Evolutionary conservation across 2,113 vertebrate genomes (phyloP).

Genomic region (Telmatochromis sp.): DNA sequence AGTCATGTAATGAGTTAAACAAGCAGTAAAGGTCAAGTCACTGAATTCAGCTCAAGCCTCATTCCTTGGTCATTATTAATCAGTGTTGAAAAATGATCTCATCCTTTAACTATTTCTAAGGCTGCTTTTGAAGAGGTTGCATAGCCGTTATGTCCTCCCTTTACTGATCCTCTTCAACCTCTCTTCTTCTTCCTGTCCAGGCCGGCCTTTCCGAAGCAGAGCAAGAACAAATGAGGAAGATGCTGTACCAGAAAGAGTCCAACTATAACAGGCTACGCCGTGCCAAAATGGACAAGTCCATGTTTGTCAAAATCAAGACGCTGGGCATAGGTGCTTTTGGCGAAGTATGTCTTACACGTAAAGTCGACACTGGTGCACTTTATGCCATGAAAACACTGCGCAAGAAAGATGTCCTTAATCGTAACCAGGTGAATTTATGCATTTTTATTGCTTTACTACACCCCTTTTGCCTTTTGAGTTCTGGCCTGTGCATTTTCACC

Average conservation of each 20-base stretch:
- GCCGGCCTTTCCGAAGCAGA: slow-evolving; percentile 92
- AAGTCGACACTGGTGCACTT: slow-evolving; percentile 90
- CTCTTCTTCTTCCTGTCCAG: slow-evolving; percentile 46
- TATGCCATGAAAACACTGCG: slow-evolving; percentile 98
- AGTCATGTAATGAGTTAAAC: neutral
- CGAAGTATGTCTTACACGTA: slow-evolving; percentile 94
- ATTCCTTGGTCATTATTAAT: neutral
- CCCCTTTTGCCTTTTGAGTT: neutral
- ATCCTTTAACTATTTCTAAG: neutral
- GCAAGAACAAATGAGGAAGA: slow-evolving; percentile 98
- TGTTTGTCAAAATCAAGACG: slow-evolving; percentile 97
- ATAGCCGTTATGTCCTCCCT: neutral
- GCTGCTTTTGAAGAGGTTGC: neutral
- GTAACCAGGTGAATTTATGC: slow-evolving; percentile 75
- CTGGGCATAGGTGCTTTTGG: slow-evolving; percentile 95
- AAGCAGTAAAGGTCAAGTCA: neutral
- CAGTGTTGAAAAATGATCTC: neutral
- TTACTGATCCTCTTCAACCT: neutral
- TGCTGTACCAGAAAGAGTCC: slow-evolving; percentile 98
- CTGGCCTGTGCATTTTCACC: neutral
- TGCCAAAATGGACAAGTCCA: slow-evolving; percentile 98
- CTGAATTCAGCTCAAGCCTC: neutral
- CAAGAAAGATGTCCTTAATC: slow-evolving; percentile 93
- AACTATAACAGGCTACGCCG: slow-evolving; percentile 96
- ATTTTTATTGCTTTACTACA: neutral